phyloP scores from a whole-genome alignment of 1,140 invertebrate genomes.

The Scaptomyza pallida region DNA sequence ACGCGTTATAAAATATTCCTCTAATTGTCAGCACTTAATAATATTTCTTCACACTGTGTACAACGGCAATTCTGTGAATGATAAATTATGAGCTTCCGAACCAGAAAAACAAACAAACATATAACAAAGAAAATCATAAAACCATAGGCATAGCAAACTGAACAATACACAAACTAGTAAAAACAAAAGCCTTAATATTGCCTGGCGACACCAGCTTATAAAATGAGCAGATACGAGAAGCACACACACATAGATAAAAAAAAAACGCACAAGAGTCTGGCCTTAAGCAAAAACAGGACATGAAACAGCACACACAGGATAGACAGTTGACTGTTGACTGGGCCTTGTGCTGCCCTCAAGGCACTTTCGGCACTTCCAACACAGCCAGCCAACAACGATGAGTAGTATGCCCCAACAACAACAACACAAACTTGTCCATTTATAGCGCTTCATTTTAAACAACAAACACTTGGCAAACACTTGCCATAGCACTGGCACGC shows the following conservation, averaged over 20 bases:
- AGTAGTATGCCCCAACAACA: conserved; percentile 10
- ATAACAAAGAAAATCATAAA: conserved; percentile 1
- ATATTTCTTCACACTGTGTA: conserved; percentile 45
- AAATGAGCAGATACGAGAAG: conserved; percentile 26
- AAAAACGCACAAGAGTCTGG: conserved; percentile 41
- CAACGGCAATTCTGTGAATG: conserved; percentile 32
- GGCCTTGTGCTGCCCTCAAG: conserved; percentile 45
- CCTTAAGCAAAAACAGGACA: conserved; percentile 30
- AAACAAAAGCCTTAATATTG: conserved; percentile 49
- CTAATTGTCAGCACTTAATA: conserved; percentile 50
- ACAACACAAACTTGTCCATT: conserved; percentile 57
- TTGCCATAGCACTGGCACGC: conserved; percentile 52
- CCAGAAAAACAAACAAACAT: conserved; percentile 7
- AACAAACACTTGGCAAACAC: conserved; percentile 59
- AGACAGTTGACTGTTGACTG: conserved; percentile 29
- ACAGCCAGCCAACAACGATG: not conserved
- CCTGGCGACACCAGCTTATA: conserved; percentile 28
- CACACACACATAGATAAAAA: conserved; percentile 33
- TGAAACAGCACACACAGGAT: conserved; percentile 2
- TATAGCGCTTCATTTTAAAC: conserved; percentile 62
- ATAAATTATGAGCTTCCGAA: conserved; percentile 44
- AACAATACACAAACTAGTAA: conserved; percentile 22
- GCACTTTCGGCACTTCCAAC: conserved; percentile 1
- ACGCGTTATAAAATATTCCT: conserved; percentile 8
- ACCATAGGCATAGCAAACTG: conserved; percentile 24